Evolutionary conservation across 2,113 vertebrate genomes (phyloP).

Genomic region (Oreotrochilus melanogaster): DNA sequence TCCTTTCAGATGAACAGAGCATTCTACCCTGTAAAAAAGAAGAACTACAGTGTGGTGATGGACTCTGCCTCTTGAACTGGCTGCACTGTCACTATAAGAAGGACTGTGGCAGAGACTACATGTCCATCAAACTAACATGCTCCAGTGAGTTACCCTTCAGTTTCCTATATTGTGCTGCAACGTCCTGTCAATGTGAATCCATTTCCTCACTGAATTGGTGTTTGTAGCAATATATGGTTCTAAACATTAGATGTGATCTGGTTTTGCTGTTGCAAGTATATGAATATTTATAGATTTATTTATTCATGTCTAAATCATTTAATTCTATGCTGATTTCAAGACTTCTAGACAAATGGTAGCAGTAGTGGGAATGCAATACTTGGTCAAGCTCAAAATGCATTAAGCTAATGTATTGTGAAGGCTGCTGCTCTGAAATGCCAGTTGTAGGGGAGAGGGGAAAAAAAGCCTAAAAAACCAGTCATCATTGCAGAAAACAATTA

Average conservation of each 20-base stretch:
- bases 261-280: neutral
- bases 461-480: neutral
- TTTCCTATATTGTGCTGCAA: neutral
- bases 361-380: neutral
- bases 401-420: slow-evolving; percentile 33
- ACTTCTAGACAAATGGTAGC: neutral
- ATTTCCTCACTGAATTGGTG: neutral
- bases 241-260: neutral
- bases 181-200: neutral
- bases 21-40: slow-evolving; percentile 71
- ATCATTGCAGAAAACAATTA: neutral
- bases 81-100: slow-evolving; percentile 83
- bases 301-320: neutral
- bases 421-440: neutral
- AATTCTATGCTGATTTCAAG: neutral
- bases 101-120: slow-evolving; percentile 81
- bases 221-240: neutral
- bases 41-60: slow-evolving; percentile 74
- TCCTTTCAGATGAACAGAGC: slow-evolving; percentile 73
- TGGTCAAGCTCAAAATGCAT: slow-evolving; percentile 7
- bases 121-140: slow-evolving; percentile 90
- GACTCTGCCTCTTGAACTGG: slow-evolving; percentile 76
- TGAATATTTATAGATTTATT: neutral
- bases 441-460: neutral
- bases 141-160: slow-evolving; percentile 81